Conservation (phyloP, 2,797 vertebrate species). For the Mionectes olivaceus region DNA sequence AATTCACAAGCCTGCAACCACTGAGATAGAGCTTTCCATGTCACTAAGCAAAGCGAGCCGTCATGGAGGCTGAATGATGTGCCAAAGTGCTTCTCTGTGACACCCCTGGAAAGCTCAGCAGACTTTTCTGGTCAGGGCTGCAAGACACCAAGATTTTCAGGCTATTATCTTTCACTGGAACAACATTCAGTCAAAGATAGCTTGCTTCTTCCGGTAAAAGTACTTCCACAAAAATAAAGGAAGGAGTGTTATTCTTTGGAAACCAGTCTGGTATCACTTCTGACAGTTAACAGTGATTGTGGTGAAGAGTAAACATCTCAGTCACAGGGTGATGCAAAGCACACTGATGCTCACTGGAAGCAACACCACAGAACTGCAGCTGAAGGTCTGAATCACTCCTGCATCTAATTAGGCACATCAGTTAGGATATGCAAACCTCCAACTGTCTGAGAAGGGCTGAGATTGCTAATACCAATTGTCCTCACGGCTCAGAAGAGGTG, state of each 20-base stretch:
- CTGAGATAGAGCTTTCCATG: background rate
- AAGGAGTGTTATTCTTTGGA: background rate
- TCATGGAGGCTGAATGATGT: fast-evolving
- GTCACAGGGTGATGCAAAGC: slow-evolving; percentile 1
- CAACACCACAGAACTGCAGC: background rate
- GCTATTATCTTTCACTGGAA: background rate
- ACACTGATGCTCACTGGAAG: slow-evolving; percentile 5
- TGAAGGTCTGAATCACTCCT: slow-evolving; percentile 33
- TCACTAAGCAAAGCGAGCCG: background rate
- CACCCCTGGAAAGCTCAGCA: background rate
- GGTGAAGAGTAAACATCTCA: slow-evolving; percentile 45
- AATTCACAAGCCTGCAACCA: background rate
- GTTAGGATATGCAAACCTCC: slow-evolving; percentile 21
- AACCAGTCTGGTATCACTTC: background rate
- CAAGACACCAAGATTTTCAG: background rate
- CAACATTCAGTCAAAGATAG: slow-evolving; percentile 17
- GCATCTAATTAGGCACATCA: slow-evolving; percentile 43
- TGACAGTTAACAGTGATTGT: background rate
- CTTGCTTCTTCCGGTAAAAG: background rate
- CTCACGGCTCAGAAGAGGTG: background rate
- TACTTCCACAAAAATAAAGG: slow-evolving; percentile 15
- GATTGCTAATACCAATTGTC: background rate
- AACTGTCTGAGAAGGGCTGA: slow-evolving; percentile 14
- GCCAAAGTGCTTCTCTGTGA: background rate
- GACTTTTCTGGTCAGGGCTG: background rate